Conservation (phyloP, 2,113 vertebrate genomes). For the Cryptomyrus ogoouensis region DNA sequence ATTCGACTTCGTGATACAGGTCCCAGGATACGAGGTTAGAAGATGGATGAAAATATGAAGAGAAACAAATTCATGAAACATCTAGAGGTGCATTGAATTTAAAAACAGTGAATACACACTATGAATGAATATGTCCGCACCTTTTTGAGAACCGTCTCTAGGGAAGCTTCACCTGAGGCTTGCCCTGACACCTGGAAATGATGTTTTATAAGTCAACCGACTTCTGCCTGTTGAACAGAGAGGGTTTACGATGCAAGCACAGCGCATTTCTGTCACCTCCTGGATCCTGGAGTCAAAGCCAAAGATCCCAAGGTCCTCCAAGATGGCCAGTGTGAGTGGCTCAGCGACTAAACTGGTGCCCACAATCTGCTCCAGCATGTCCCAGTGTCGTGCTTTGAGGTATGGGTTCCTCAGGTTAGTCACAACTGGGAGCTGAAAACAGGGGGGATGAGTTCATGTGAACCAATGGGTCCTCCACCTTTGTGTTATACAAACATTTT, state of each 20-base stretch:
- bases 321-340: slow-evolving; percentile 54
- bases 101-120: neutral
- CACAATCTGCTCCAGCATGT: slow-evolving; percentile 57
- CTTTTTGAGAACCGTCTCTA: slow-evolving; percentile 70
- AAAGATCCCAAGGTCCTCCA: slow-evolving; percentile 63
- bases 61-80: neutral
- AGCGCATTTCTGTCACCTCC: slow-evolving; percentile 47
- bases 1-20: neutral
- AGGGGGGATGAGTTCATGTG: neutral
- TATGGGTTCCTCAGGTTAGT: slow-evolving; percentile 66
- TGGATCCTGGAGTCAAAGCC: slow-evolving; percentile 61
- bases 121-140: slow-evolving; percentile 37
- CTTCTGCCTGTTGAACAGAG: neutral
- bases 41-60: neutral
- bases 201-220: neutral
- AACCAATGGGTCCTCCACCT: neutral
- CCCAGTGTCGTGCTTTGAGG: slow-evolving; percentile 69
- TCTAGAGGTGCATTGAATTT: neutral
- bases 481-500: neutral
- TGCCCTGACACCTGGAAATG: slow-evolving; percentile 66
- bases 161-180: slow-evolving; percentile 71
- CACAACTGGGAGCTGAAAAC: slow-evolving; percentile 59
- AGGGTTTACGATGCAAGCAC: neutral
- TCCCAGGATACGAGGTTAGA: neutral
- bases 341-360: slow-evolving; percentile 49